Evolutionary conservation across 2,113 vertebrate species (phyloP).

Genomic region (Numida meleagris): DNA sequence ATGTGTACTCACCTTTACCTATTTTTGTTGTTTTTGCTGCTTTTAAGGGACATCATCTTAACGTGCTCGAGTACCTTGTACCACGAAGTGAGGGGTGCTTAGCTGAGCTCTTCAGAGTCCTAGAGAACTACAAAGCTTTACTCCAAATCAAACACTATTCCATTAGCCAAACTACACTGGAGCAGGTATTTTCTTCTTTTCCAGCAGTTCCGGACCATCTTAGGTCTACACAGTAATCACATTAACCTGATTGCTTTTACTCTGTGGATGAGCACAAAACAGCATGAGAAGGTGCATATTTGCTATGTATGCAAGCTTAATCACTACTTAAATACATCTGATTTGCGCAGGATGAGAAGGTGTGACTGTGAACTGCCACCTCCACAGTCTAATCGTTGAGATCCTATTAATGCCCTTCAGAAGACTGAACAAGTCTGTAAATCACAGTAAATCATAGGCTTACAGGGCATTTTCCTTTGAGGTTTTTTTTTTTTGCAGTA

Average conservation of each 20-base stretch:
- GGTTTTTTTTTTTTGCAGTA: neutral
- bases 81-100: slow-evolving; percentile 53
- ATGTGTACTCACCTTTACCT: neutral
- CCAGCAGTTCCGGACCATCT: neutral
- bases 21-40: neutral
- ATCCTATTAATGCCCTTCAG: neutral
- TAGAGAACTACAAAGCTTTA: slow-evolving; percentile 63
- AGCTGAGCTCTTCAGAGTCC: slow-evolving; percentile 70
- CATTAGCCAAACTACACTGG: slow-evolving; percentile 70
- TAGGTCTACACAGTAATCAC: neutral
- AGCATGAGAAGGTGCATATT: neutral
- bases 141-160: slow-evolving; percentile 70
- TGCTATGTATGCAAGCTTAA: neutral
- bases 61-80: slow-evolving; percentile 64
- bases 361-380: neutral
- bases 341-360: rapidly evolving
- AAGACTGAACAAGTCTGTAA: neutral
- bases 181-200: slow-evolving; percentile 65
- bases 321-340: neutral
- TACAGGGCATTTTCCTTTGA: neutral
- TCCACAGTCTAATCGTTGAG: neutral
- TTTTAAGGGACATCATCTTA: slow-evolving; percentile 69
- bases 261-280: neutral
- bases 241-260: neutral
- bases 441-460: neutral